Percentiles rank a stretch among this genome's conserved stretches.
Conservation (phyloP, 2,113 vertebrate genomes). For the Zonotrichia leucophrys region DNA sequence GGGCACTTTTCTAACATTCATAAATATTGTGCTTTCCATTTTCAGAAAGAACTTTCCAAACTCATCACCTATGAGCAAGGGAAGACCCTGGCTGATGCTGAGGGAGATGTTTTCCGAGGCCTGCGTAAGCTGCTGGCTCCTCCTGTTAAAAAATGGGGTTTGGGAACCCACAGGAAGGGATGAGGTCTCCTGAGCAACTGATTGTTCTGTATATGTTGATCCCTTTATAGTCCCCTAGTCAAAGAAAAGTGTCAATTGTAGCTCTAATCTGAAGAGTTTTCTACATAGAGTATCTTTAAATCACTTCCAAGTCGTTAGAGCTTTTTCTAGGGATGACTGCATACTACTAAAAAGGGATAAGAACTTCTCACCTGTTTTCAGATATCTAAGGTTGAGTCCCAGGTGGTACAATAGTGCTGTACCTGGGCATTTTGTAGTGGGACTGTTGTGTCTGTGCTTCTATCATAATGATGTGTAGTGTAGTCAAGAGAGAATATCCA, state of each 20-base stretch:
- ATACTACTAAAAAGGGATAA: not conserved
- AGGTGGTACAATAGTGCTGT: not conserved
- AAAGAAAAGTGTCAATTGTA: not conserved
- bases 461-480: not conserved
- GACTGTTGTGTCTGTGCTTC: not conserved
- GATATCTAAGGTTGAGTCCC: not conserved
- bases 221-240: not conserved
- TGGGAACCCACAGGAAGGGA: slow-evolving; percentile 24
- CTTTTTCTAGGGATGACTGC: not conserved
- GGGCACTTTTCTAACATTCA: not conserved
- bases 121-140: slow-evolving; percentile 85
- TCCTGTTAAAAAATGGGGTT: slow-evolving; percentile 14
- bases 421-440: not conserved
- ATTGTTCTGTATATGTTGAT: not conserved
- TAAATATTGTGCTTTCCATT: slow-evolving; percentile 54
- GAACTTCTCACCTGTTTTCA: not conserved
- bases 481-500: not conserved
- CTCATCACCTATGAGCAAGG: slow-evolving; percentile 94
- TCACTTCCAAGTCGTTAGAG: not conserved
- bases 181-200: not conserved
- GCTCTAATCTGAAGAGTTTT: not conserved
- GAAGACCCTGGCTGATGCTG: slow-evolving; percentile 95
- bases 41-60: slow-evolving; percentile 93
- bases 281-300: not conserved
- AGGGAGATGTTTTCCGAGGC: slow-evolving; percentile 97